Conservation (phyloP, 1,140 invertebrate genomes). For the Neodiprion fabricii region DNA sequence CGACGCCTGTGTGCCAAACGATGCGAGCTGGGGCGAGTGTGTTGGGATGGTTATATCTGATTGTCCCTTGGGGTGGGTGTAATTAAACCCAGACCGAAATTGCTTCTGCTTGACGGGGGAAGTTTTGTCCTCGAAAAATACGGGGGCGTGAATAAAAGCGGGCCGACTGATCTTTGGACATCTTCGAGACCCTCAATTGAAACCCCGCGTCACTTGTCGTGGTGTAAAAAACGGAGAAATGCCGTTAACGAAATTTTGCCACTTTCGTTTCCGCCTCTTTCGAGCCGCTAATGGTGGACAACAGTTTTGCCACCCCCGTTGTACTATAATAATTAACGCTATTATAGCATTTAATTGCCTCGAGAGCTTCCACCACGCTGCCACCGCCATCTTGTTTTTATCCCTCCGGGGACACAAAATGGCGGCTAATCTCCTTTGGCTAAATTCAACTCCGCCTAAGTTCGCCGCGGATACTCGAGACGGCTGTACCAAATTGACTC, state of each 20-base stretch:
- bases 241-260: not conserved
- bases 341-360: slow-evolving; percentile 51
- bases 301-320: slow-evolving; percentile 33
- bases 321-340: slow-evolving; percentile 47
- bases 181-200: not conserved
- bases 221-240: not conserved
- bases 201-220: not conserved
- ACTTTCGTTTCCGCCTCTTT: not conserved
- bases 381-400: slow-evolving; percentile 47
- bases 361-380: slow-evolving; percentile 29
- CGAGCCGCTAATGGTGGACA: slow-evolving; percentile 24
- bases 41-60: slow-evolving; percentile 42
- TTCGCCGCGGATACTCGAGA: not conserved
- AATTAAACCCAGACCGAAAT: slow-evolving; percentile 52
- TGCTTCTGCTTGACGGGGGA: slow-evolving; percentile 32
- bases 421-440: slow-evolving; percentile 45
- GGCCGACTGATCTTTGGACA: not conserved
- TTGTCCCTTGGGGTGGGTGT: slow-evolving; percentile 43
- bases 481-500: not conserved
- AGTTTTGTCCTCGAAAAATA: slow-evolving; percentile 37
- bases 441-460: slow-evolving; percentile 16
- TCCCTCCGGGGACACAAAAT: slow-evolving; percentile 44
- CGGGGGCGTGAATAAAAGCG: not conserved
- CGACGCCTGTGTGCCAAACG: not conserved
- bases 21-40: not conserved